These are phyloP conservation scores for Chloroclystis v-ata DNA, from an alignment of 2,888 invertebrate species.

Conservation along the genomic window DNA sequence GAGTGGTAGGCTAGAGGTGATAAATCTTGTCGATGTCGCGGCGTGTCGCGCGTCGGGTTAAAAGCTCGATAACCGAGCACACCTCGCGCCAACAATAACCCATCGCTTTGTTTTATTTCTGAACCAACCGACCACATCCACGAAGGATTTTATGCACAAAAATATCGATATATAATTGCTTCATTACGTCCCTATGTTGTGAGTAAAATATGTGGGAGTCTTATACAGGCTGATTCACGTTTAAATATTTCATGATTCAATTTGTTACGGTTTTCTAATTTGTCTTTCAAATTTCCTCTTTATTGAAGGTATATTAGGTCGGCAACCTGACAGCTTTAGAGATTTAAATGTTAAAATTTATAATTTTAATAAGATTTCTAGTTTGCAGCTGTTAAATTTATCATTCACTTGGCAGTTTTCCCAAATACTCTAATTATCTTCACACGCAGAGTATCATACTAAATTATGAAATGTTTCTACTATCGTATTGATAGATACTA, in stretches of 20 bases:
- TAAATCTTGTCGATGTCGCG: conserved; percentile 74
- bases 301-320: too few species aligned
- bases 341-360: neutral
- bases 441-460: neutral
- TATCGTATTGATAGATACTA: too few species aligned
- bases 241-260: neutral
- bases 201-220: conserved; percentile 78
- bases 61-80: conserved; percentile 78
- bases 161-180: conserved; percentile 79
- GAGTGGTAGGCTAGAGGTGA: conserved; percentile 73
- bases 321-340: too few species aligned
- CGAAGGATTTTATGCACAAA: conserved; percentile 78
- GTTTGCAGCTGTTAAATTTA: conserved; percentile 22
- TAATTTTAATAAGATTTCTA: conserved; percentile 30
- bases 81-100: conserved; percentile 75
- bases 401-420: conserved; percentile 26
- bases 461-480: conserved; percentile 5
- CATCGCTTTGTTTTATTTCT: conserved; percentile 72
- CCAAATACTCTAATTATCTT: conserved; percentile 24
- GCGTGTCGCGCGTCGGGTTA: conserved; percentile 75
- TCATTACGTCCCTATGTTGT: conserved; percentile 78
- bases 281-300: too few species aligned
- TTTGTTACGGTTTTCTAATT: too few species aligned
- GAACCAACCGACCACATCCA: conserved; percentile 64
- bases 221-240: conserved; percentile 57